Conservation (phyloP, 2,113 vertebrate genomes). For the Halcyon senegalensis region DNA sequence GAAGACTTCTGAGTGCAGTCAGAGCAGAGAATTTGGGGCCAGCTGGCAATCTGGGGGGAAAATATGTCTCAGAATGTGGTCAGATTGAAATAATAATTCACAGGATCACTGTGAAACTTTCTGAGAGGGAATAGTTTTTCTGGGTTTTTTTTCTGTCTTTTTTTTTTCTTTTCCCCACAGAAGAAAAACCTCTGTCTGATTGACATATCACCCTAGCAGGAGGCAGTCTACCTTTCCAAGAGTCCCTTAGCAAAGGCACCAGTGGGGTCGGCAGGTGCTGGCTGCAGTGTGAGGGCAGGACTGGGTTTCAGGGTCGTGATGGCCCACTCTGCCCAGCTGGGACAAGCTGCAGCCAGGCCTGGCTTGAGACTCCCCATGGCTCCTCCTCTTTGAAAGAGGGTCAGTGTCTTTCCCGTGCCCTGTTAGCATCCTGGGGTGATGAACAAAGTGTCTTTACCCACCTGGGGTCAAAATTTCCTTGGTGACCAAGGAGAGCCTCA, state of each 20-base stretch:
- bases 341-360: background rate
- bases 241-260: background rate
- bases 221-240: background rate
- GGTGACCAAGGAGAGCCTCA: background rate
- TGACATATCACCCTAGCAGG: background rate
- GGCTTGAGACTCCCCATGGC: rapidly evolving
- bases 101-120: background rate
- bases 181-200: background rate
- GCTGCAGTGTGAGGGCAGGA: background rate
- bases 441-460: background rate
- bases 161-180: too few species aligned
- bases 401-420: background rate
- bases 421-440: background rate
- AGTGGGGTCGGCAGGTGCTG: background rate
- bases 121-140: background rate
- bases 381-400: background rate
- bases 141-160: background rate
- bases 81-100: conserved; percentile 27
- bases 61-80: conserved; percentile 25
- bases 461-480: background rate
- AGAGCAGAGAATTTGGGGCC: conserved; percentile 33
- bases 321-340: background rate
- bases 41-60: conserved; percentile 18
- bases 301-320: background rate
- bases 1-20: conserved; percentile 58